Evolutionary conservation across 1,140 invertebrate genomes (phyloP), one percentile per base, ranked within the genome.

Genomic region (Oscheius sp.): DNA sequence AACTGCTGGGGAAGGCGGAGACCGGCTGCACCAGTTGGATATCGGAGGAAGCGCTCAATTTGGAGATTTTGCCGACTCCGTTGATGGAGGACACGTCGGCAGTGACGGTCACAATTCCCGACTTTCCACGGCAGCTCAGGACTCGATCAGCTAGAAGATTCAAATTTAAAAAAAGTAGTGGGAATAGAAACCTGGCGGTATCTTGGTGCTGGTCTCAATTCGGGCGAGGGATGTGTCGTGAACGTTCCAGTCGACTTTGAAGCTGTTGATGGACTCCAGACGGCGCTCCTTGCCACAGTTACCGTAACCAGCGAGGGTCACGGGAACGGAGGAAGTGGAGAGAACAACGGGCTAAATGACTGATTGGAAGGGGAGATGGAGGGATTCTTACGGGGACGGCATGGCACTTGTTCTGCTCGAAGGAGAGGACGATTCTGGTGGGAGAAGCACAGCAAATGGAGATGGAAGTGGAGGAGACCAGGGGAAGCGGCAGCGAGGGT

Each of bases 291-390:
- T 36, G 20, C 42, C 55, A 31, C 77, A 78, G 13, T 20, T 18
- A 23, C 77, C 77, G 32, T 42, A 78, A 20, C 49, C 72, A 38
- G 28, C 23, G 1, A 78, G 64, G 23, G 74, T 23, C 7, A 78
- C 23, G 26, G 49, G 26, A 1, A 74, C 34, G 1, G 77, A 64
- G 10, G 35, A 20, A 36, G 34, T 58, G 63, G 34, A 49, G 74
- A 64, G 64, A 58, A 26, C 3, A 26, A 55, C 49, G 7, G 49
- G 49, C 49, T 55, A 23, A 55, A 55, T 4, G 28, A n/a, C n/a
- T n/a, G n/a, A n/a, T n/a, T n/a, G n/a, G n/a, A 42, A 42, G 38
- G n/a, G 10, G 38, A 42, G n/a, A 42, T 42, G n/a, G 10, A 42
- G n/a, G 38, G 38, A 7, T 64, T 62, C 31, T 62, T 23, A 66